Evolutionary conservation across 2,113 vertebrate genomes (phyloP).

Genomic region (Channa argus): DNA sequence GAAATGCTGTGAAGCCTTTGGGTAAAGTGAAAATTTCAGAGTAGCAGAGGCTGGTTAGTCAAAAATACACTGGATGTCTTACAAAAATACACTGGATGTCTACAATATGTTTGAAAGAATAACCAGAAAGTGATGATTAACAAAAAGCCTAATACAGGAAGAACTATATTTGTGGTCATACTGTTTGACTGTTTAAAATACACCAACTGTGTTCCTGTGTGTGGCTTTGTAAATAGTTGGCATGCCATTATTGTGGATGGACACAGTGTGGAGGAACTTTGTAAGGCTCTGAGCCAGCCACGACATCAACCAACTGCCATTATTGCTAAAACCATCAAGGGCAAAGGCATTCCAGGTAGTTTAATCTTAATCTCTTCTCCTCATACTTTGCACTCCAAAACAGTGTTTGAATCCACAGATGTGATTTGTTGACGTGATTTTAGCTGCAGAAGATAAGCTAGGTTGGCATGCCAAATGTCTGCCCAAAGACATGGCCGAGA

Average conservation of each 20-base stretch:
- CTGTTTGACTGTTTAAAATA: background rate
- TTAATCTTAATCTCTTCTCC: too few species aligned
- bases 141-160: too few species aligned
- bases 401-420: too few species aligned
- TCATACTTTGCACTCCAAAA: too few species aligned
- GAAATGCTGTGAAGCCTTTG: conserved; percentile 95
- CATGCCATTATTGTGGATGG: conserved; percentile 92
- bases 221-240: conserved; percentile 84
- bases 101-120: too few species aligned
- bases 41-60: background rate
- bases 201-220: background rate
- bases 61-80: too few species aligned
- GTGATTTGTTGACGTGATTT: conserved; percentile 12
- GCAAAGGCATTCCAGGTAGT: conserved; percentile 94
- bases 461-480: conserved; percentile 95
- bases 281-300: conserved; percentile 93
- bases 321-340: conserved; percentile 96
- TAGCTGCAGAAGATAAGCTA: conserved; percentile 94
- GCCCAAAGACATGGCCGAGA: conserved; percentile 93
- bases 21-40: conserved; percentile 78
- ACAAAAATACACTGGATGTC: too few species aligned
- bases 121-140: too few species aligned
- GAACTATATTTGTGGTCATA: background rate
- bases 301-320: conserved; percentile 93
- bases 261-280: conserved; percentile 96